Evolutionary conservation across 2,797 vertebrate species (phyloP).

Genomic region (Eulemur albifrons): DNA sequence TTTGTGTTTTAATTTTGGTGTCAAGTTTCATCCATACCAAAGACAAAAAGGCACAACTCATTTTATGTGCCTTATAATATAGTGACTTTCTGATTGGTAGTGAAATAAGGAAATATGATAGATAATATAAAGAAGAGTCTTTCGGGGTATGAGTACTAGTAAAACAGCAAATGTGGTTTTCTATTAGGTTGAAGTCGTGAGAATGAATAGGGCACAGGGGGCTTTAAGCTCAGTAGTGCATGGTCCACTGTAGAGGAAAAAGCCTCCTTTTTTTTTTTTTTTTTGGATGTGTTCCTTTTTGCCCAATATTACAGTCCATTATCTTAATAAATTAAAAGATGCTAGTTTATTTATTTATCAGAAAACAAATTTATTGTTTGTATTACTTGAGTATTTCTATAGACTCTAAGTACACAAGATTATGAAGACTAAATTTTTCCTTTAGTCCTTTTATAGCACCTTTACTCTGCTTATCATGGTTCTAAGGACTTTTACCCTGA

Average conservation of each 20-base stretch:
- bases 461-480: background rate
- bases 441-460: background rate
- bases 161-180: constrained; percentile 38
- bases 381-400: background rate
- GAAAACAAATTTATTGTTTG: constrained; percentile 44
- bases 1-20: constrained; percentile 46
- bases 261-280: background rate
- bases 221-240: background rate
- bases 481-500: background rate
- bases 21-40: background rate
- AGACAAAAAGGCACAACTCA: background rate
- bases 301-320: background rate
- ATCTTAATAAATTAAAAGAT: constrained; percentile 27
- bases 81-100: background rate
- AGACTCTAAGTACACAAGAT: background rate
- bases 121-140: background rate
- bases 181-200: background rate
- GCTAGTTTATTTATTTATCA: constrained; percentile 6
- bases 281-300: background rate
- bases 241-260: background rate
- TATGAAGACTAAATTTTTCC: constrained; percentile 2
- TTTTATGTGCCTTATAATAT: background rate
- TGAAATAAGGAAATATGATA: constrained; percentile 21
- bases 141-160: background rate
- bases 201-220: background rate